Percentiles rank a stretch among this genome's conserved stretches.
Conservation (phyloP, 2,888 invertebrate genomes). For the Galerucella pusilla region DNA sequence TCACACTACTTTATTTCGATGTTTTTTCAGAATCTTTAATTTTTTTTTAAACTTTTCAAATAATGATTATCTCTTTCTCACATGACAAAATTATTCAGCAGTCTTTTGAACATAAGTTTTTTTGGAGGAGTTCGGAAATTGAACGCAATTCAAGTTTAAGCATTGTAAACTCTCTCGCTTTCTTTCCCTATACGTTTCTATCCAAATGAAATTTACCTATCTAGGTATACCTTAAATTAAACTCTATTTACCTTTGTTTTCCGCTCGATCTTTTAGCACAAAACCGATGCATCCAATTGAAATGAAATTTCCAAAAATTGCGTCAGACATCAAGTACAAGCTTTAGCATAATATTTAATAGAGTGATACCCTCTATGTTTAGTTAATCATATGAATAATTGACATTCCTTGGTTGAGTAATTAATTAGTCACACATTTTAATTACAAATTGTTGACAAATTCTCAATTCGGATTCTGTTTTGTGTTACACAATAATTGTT, state of each 20-base stretch:
- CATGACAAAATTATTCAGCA: no score
- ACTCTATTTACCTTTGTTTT: background rate
- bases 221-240: background rate
- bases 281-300: background rate
- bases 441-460: background rate
- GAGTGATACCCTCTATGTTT: background rate
- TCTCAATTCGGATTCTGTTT: slow-evolving; percentile 1
- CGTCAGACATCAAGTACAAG: background rate
- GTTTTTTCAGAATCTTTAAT: no score
- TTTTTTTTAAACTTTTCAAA: no score
- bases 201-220: background rate
- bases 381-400: background rate
- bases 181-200: background rate
- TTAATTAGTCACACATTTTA: background rate
- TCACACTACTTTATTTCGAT: no score
- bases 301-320: background rate
- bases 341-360: background rate
- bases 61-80: no score
- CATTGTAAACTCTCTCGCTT: background rate
- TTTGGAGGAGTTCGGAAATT: no score
- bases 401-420: background rate
- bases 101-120: no score
- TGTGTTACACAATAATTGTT: background rate
- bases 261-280: background rate
- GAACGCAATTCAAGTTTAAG: no score